phyloP scores from a whole-genome alignment of 2,797 vertebrate species.

The Mergus octosetaceus region DNA sequence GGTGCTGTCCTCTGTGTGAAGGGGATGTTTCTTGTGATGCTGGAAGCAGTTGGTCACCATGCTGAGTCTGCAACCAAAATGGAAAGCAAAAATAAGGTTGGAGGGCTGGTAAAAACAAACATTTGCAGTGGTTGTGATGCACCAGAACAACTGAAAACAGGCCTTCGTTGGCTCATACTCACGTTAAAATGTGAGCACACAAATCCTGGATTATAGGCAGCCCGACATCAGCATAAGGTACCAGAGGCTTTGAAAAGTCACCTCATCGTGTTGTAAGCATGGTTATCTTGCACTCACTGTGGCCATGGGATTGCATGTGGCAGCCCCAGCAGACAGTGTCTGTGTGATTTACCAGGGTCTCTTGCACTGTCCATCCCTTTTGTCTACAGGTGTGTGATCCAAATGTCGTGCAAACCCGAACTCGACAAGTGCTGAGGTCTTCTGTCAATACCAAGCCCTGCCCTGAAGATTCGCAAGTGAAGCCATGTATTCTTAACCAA shows the following conservation, averaged over 20 bases:
- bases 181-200: neutral
- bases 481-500: slow-evolving; percentile 88
- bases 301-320: rapidly evolving
- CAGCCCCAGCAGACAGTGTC: neutral
- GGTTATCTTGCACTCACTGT: rapidly evolving
- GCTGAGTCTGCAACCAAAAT: neutral
- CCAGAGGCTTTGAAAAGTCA: neutral
- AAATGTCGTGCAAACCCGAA: slow-evolving; percentile 81
- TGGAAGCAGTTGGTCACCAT: neutral
- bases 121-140: neutral
- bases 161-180: neutral
- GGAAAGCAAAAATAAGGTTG: neutral
- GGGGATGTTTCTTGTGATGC: neutral
- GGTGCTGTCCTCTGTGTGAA: neutral
- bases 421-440: slow-evolving; percentile 84
- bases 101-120: neutral
- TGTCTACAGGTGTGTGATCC: slow-evolving; percentile 84
- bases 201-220: neutral
- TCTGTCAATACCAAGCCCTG: slow-evolving; percentile 79
- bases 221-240: neutral
- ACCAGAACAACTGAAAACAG: neutral
- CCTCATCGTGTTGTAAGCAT: neutral
- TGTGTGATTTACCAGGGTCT: neutral
- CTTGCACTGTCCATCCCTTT: neutral
- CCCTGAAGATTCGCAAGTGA: slow-evolving; percentile 85